Conservation (phyloP, 2,797 vertebrate species). For the Austrolebias charrua region DNA sequence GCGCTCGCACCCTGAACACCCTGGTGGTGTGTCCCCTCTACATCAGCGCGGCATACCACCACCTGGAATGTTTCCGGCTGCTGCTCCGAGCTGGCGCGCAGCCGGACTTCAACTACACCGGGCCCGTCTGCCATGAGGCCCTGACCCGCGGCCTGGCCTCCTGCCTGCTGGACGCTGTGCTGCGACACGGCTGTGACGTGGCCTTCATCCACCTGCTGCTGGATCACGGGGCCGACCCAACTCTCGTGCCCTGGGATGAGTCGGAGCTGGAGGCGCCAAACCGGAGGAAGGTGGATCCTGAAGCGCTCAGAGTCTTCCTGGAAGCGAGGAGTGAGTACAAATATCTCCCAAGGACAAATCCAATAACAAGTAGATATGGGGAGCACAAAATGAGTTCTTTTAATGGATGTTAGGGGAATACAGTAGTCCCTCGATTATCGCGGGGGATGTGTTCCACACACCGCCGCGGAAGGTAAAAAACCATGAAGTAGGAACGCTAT, state of each 20-base stretch:
- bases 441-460: too few species aligned
- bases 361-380: too few species aligned
- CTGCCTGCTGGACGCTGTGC: constrained; percentile 90
- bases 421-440: too few species aligned
- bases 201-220: constrained; percentile 86
- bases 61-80: constrained; percentile 88
- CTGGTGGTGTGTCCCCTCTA: constrained; percentile 92
- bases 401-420: too few species aligned
- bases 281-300: constrained; percentile 85
- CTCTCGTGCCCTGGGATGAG: constrained; percentile 84
- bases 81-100: constrained; percentile 90
- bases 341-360: neutral
- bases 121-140: constrained; percentile 83
- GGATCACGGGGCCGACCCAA: constrained; percentile 89
- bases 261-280: constrained; percentile 74
- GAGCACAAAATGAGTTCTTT: too few species aligned
- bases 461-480: too few species aligned
- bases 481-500: too few species aligned
- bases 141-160: constrained; percentile 85
- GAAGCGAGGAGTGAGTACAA: constrained; percentile 86
- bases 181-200: constrained; percentile 88
- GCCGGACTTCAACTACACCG: constrained; percentile 91
- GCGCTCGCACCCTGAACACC: constrained; percentile 85
- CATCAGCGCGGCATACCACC: constrained; percentile 93
- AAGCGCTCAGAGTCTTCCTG: constrained; percentile 83